Evolutionary conservation across 1,140 invertebrate genomes (phyloP).

Genomic region (Olivierus martensii): DNA sequence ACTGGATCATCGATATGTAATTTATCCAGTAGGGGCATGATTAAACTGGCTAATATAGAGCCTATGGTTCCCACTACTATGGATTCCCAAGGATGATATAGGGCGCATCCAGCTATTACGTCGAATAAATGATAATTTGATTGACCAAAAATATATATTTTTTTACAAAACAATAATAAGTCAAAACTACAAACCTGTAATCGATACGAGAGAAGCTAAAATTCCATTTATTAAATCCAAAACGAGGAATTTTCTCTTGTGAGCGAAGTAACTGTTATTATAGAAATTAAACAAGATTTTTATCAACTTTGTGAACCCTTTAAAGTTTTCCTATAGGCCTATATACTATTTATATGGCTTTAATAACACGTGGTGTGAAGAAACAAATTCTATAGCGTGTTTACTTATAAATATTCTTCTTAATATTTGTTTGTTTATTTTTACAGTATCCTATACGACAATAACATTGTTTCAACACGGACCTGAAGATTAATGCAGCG

Average conservation of each 20-base stretch:
- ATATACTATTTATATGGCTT: neutral
- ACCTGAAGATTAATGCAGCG: conserved; percentile 19
- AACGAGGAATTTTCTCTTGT: conserved; percentile 57
- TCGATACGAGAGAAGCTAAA: conserved; percentile 65
- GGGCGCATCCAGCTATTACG: conserved; percentile 28
- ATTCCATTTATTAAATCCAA: conserved; percentile 79
- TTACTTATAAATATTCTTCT: neutral
- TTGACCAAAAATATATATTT: no score
- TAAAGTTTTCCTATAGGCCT: neutral
- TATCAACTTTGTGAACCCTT: neutral
- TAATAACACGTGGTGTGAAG: neutral
- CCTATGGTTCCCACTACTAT: conserved; percentile 66
- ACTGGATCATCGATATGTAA: conserved; percentile 78
- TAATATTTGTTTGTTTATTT: no score
- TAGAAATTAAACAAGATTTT: neutral
- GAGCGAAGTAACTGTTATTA: conserved; percentile 13
- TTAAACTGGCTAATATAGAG: conserved; percentile 48
- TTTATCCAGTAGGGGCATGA: conserved; percentile 55
- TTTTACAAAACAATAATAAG: neutral
- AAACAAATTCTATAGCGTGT: no score
- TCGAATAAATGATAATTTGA: no score
- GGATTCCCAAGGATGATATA: conserved; percentile 65
- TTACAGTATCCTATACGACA: no score
- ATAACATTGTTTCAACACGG: neutral
- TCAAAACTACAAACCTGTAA: conserved; percentile 48